Conservation (phyloP, 2,888 invertebrate genomes). For the Euplagia quadripunctaria region DNA sequence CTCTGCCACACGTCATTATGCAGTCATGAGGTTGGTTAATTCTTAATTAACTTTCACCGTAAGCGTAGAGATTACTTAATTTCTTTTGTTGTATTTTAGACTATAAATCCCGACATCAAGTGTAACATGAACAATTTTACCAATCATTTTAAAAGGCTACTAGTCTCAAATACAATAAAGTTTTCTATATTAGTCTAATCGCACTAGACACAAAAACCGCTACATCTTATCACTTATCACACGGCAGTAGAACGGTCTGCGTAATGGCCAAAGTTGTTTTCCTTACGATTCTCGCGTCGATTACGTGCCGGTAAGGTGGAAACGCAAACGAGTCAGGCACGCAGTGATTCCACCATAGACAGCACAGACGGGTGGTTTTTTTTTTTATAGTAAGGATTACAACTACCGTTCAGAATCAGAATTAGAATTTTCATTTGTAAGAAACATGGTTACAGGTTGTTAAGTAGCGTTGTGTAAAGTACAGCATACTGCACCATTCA, state of each 20-base stretch:
- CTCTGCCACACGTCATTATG: too few relatives aligned
- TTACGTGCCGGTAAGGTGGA: constrained; percentile 60
- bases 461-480: too few relatives aligned
- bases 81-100: too few relatives aligned
- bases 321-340: constrained; percentile 55
- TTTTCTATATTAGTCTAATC: background rate
- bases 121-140: too few relatives aligned
- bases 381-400: background rate
- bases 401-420: background rate
- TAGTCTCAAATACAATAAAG: background rate
- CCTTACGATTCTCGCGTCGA: constrained; percentile 62
- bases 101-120: too few relatives aligned
- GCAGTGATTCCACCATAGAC: constrained; percentile 31
- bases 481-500: too few relatives aligned
- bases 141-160: too few relatives aligned
- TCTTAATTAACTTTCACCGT: too few relatives aligned
- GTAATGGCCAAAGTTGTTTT: constrained; percentile 72
- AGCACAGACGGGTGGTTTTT: constrained; percentile 35
- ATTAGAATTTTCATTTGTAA: too few relatives aligned
- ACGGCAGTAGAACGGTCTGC: constrained; percentile 41
- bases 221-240: constrained; percentile 29
- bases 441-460: too few relatives aligned
- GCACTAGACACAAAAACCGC: constrained; percentile 21
- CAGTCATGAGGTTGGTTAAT: too few relatives aligned
- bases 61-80: too few relatives aligned